These are phyloP conservation scores for Procavia capensis DNA, from an alignment of 2,113 vertebrate genomes.

Conservation along the genomic window DNA sequence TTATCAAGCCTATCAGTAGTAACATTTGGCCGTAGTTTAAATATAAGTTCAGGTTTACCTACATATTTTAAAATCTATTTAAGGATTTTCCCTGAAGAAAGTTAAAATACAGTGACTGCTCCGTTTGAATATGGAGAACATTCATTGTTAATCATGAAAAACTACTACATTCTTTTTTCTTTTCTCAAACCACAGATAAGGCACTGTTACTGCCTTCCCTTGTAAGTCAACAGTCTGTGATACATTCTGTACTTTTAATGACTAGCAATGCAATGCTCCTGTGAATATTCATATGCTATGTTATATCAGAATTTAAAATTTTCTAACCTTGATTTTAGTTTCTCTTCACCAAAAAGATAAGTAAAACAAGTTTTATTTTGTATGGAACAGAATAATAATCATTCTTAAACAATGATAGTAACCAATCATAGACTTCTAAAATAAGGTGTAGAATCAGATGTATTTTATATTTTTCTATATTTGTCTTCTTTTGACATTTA, in stretches of 20 bases:
- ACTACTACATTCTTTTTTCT: slow-evolving; percentile 13
- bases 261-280: slow-evolving; percentile 64
- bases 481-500: slow-evolving; percentile 48
- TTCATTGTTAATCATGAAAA: slow-evolving; percentile 10
- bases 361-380: slow-evolving; percentile 63
- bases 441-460: slow-evolving; percentile 26
- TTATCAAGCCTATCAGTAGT: slow-evolving; percentile 9
- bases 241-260: slow-evolving; percentile 58
- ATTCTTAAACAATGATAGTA: slow-evolving; percentile 40
- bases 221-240: slow-evolving; percentile 62
- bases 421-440: slow-evolving; percentile 50
- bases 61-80: slow-evolving; percentile 10
- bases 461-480: slow-evolving; percentile 63
- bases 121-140: neutral
- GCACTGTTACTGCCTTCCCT: slow-evolving; percentile 67
- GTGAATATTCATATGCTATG: slow-evolving; percentile 58
- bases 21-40: slow-evolving; percentile 37
- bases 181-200: slow-evolving; percentile 32
- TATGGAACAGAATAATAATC: slow-evolving; percentile 59
- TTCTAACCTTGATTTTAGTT: slow-evolving; percentile 57
- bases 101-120: slow-evolving; percentile 26
- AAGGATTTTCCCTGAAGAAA: slow-evolving; percentile 40
- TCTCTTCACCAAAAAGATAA: slow-evolving; percentile 54
- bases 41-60: neutral
- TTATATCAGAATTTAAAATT: slow-evolving; percentile 52